Evolutionary conservation across 2,888 invertebrate genomes (phyloP).

Genomic region (Exocentrus adspersus): DNA sequence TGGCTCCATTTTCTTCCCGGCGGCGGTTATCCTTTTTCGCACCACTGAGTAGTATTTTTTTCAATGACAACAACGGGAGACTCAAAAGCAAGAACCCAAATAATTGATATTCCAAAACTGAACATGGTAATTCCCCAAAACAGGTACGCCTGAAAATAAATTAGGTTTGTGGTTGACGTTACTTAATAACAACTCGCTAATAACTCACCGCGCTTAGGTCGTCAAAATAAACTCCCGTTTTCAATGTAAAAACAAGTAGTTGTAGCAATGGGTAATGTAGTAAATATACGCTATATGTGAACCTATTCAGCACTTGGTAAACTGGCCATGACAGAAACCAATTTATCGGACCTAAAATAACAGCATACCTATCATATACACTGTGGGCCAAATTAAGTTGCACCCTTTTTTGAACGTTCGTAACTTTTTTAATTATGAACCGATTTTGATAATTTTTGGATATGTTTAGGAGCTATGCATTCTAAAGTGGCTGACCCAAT

Average conservation of each 20-base stretch:
- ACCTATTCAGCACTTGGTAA: conserved; percentile 66
- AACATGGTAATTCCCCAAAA: conserved; percentile 63
- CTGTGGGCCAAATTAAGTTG: no score
- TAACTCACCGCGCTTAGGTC: conserved; percentile 48
- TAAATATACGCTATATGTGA: conserved; percentile 68
- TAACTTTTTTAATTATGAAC: no score
- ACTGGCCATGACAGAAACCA: conserved; percentile 65
- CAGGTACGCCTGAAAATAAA: conserved; percentile 52
- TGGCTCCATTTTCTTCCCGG: conserved; percentile 14
- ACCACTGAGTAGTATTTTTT: conserved; percentile 47
- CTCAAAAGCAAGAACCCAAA: conserved; percentile 61
- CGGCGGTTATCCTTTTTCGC: not conserved
- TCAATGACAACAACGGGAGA: conserved; percentile 61
- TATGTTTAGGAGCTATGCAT: no score
- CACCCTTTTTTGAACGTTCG: no score
- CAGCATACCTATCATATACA: no score
- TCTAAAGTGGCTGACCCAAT: no score
- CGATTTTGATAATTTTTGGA: no score
- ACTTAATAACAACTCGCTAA: not conserved
- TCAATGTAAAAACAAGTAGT: conserved; percentile 27
- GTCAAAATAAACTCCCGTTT: conserved; percentile 44
- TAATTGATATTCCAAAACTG: conserved; percentile 56
- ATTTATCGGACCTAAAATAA: conserved; percentile 63
- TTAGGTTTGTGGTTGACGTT: not conserved
- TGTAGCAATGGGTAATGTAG: conserved; percentile 60